phyloP scores from a whole-genome alignment of 1,140 invertebrate species.

The Himalopsyche phryganea region DNA sequence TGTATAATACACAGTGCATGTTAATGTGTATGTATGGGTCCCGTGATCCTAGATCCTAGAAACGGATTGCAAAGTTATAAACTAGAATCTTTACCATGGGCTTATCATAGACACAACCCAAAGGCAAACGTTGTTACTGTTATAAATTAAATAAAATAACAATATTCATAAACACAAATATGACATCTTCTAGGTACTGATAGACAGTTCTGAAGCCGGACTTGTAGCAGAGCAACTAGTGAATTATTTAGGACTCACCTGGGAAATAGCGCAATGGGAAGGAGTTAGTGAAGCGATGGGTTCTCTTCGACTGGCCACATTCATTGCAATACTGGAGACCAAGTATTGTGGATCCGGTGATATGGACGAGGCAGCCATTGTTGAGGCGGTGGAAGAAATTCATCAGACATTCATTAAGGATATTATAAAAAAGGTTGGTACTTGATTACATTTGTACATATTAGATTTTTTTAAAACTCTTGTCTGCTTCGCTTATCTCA shows the following conservation, averaged over 20 bases:
- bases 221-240: slow-evolving; percentile 63
- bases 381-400: slow-evolving; percentile 70
- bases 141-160: no score
- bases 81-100: no score
- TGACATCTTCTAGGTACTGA: slow-evolving; percentile 60
- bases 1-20: not conserved
- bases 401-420: slow-evolving; percentile 75
- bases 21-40: no score
- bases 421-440: slow-evolving; percentile 72
- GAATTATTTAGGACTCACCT: slow-evolving; percentile 61
- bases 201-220: slow-evolving; percentile 64
- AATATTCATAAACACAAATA: no score
- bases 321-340: slow-evolving; percentile 69
- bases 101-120: no score
- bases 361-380: slow-evolving; percentile 59
- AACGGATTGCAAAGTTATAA: no score
- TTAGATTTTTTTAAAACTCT: no score
- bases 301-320: slow-evolving; percentile 60
- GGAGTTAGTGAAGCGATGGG: slow-evolving; percentile 61
- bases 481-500: no score
- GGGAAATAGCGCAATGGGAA: slow-evolving; percentile 65
- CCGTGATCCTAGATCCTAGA: no score
- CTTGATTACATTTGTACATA: no score
- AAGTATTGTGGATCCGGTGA: slow-evolving; percentile 60
- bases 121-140: no score